A percentile compares a stretch with the other conserved stretches of the same genome.
Conservation (phyloP, 2,888 invertebrate genomes). For the Eulithis prunata region DNA sequence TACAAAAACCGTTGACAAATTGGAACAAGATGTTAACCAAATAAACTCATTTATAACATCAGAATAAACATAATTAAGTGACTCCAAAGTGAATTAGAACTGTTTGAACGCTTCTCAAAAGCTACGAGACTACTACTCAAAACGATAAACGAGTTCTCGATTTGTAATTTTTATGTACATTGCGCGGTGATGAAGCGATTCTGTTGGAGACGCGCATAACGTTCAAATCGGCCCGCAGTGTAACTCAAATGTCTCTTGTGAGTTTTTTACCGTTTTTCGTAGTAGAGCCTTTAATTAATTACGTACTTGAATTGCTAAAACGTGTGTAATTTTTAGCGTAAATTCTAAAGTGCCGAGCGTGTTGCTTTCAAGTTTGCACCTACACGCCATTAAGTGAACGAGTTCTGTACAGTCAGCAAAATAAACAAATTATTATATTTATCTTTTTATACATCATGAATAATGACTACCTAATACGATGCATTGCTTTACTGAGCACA, state of each 20-base stretch:
- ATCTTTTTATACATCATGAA: too few species aligned
- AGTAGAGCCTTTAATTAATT: conserved; percentile 27
- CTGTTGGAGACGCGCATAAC: too few species aligned
- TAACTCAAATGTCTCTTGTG: too few species aligned
- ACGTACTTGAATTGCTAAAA: conserved; percentile 33
- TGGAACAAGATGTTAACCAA: conserved; percentile 15
- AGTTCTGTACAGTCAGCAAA: conserved; percentile 11
- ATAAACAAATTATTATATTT: neutral
- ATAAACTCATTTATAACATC: conserved; percentile 14
- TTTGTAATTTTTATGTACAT: too few species aligned
- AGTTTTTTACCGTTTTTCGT: too few species aligned
- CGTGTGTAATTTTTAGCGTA: conserved; percentile 21
- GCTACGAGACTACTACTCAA: neutral
- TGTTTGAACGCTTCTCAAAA: conserved; percentile 22
- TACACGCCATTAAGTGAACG: conserved; percentile 19
- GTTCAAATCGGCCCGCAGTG: too few species aligned
- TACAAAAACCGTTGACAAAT: conserved; percentile 21
- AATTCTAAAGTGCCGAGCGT: conserved; percentile 16
- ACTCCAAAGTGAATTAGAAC: conserved; percentile 16
- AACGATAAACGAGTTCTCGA: too few species aligned
- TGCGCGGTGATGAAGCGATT: too few species aligned
- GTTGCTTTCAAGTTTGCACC: conserved; percentile 20
- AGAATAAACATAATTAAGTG: conserved; percentile 17
- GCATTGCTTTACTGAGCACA: too few species aligned
- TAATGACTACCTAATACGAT: too few species aligned